Base-by-base conservation (phyloP, 2,797 vertebrate genomes). In the Pachyuromys duprasi region DNA sequence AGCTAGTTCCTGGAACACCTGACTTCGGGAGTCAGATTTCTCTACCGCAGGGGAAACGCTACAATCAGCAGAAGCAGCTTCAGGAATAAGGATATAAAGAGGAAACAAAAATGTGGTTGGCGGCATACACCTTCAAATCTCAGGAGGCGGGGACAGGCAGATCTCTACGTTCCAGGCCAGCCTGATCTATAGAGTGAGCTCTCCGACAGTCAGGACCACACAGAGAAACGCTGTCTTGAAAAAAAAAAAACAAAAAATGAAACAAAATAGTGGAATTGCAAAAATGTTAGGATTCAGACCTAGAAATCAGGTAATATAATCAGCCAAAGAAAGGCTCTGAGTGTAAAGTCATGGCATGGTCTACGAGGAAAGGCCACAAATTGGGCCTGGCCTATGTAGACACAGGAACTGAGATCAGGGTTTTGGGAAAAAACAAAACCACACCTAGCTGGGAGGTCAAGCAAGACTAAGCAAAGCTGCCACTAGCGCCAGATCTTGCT, bases 1-100 rank as follows among this genome's bases (percentile, higher is more conserved):
- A 95, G 79, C 92, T 69, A 94, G 88, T 94, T 97, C 92, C 96
- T 69, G 65, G 95, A 94, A 94, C 83, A 96, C 82, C 53, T 79
- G 95, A 69, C 86, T 88, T 72, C 65, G 82, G 86, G 95, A 94
- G 93, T 96, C 97, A 89, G 81, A 89, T 96, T 96, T 97, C 94
- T 97, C 92, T 65, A 53, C 28, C 17, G 82, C 28, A 76, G 36
- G 8, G 5, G 24, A 91, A 93, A 87, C 60, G 31, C 75, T 91
- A 86, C 20, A 92, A 70, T 96, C 93, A 96, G 91, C 96, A 95
- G 75, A 95, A 93, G 22, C 78, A 24, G 93, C 74, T 96, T 90
- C 31, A 55, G 60, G 67, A 96, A 86, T n/a, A 86, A 82, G 81
- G 86, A 2, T 88, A 55, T 67, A 12, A 80, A 94, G 36, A 60